Conservation (phyloP, 2,113 vertebrate species). For the Leucopsar rothschildi region DNA sequence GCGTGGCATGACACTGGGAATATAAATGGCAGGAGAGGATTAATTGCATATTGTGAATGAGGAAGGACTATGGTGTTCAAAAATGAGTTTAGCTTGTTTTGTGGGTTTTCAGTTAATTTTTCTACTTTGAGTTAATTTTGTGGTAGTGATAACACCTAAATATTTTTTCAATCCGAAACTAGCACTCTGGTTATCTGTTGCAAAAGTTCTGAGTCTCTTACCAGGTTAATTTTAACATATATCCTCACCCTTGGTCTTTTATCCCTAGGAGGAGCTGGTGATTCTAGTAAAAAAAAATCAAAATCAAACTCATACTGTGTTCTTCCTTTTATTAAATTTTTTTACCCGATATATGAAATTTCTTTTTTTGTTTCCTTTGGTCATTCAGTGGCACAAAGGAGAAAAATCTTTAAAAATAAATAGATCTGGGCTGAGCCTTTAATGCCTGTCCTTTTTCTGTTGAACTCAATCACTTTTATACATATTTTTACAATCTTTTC, state of each 20-base stretch:
- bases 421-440: background rate
- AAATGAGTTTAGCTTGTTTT: background rate
- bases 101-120: background rate
- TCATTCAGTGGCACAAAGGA: background rate
- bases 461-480: background rate
- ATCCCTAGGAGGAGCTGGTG: background rate
- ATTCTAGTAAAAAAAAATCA: background rate
- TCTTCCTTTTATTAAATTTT: background rate
- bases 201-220: background rate
- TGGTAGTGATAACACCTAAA: background rate
- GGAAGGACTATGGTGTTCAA: background rate
- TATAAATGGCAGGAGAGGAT: background rate
- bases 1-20: rapidly evolving
- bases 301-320: background rate
- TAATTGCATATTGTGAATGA: background rate
- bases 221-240: background rate
- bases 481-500: background rate
- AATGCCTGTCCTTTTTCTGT: background rate
- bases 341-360: background rate
- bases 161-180: background rate
- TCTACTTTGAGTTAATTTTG: background rate
- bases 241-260: background rate
- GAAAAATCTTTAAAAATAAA: background rate
- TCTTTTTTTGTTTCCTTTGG: background rate
- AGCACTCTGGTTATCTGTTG: background rate